Conservation (phyloP, 2,113 vertebrate genomes). For the Thryonomys swinderianus region DNA sequence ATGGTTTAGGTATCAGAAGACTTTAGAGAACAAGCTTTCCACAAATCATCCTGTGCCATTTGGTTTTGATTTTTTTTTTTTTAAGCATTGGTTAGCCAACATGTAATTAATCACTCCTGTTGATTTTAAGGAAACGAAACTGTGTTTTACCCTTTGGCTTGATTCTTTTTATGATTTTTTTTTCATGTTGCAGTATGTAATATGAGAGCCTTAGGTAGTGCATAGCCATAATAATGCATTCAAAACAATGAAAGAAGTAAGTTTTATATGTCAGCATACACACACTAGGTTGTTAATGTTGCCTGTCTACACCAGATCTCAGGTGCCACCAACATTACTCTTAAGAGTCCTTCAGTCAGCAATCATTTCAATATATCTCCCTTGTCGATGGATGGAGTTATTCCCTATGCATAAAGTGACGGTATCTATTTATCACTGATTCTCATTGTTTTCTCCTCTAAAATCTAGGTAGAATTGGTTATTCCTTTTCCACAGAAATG, state of each 20-base stretch:
- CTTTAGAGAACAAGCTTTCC: conserved; percentile 60
- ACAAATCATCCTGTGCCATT: conserved; percentile 61
- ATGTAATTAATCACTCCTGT: conserved; percentile 69
- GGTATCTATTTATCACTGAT: background rate
- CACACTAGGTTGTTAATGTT: background rate
- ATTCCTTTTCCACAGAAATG: background rate
- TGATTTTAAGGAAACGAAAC: conserved; percentile 70
- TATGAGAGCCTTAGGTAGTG: background rate
- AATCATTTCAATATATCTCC: background rate
- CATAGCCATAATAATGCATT: background rate
- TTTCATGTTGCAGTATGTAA: background rate
- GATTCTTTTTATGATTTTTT: conserved; percentile 27
- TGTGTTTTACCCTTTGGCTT: conserved; percentile 17
- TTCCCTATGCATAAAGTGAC: background rate
- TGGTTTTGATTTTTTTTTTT: conserved; percentile 49
- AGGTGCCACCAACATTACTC: background rate
- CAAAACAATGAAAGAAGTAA: conserved; percentile 11
- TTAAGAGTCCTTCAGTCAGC: background rate
- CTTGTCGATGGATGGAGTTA: background rate
- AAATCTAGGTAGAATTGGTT: background rate
- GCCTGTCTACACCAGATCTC: background rate
- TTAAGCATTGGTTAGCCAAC: conserved; percentile 25
- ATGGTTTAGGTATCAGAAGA: conserved; percentile 54
- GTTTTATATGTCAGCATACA: background rate
- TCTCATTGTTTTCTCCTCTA: background rate